Conservation (phyloP, 1,140 invertebrate genomes). For the Meloidogyne hapla region DNA sequence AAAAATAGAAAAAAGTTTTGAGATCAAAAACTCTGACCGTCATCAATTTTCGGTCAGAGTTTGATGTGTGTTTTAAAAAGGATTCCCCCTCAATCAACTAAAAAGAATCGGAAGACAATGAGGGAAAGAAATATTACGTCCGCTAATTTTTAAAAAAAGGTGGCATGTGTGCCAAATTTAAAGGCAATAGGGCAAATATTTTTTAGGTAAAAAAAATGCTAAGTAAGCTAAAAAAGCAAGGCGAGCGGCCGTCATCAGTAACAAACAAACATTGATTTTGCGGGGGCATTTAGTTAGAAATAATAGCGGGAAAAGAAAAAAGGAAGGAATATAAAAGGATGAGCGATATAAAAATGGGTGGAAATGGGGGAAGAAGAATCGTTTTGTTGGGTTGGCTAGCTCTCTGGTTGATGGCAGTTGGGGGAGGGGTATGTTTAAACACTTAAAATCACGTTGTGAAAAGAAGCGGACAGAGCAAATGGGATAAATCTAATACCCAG, state of each 20-base stretch:
- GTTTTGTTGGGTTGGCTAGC: background rate
- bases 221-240: background rate
- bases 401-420: background rate
- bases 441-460: conserved; percentile 5
- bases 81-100: too few relatives aligned
- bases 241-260: background rate
- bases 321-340: background rate
- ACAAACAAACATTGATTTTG: background rate
- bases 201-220: background rate
- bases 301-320: background rate
- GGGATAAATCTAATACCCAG: background rate
- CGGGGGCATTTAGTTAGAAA: conserved; percentile 1
- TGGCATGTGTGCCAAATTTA: background rate
- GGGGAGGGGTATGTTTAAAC: background rate
- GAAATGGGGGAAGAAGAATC: background rate
- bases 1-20: too few relatives aligned
- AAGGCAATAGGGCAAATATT: background rate
- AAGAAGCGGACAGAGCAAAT: background rate
- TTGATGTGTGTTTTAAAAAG: too few relatives aligned
- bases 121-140: background rate
- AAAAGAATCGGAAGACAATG: background rate
- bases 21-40: too few relatives aligned
- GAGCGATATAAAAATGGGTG: background rate
- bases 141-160: background rate
- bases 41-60: too few relatives aligned